Evolutionary conservation across 2,888 invertebrate species (phyloP).

Genomic region (Lepidonotus clava): DNA sequence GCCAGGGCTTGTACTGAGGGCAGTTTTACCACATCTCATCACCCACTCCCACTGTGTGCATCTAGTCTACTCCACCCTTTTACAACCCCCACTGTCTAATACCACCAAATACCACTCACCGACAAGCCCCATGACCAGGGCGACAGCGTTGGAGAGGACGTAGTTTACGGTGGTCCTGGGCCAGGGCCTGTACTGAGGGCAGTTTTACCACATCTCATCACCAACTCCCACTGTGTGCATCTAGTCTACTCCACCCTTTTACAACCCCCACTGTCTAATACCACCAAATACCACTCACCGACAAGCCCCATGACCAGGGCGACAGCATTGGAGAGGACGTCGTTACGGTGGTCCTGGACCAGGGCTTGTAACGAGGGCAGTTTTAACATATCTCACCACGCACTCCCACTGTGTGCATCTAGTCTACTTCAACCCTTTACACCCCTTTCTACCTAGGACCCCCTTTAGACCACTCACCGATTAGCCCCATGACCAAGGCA

Average conservation of each 20-base stretch:
- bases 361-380: conserved; percentile 79
- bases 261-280: no score
- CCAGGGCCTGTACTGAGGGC: conserved; percentile 78
- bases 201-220: conserved; percentile 73
- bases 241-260: no score
- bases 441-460: no score
- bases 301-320: conserved; percentile 81
- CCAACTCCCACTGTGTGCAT: conserved; percentile 73
- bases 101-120: no score
- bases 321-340: conserved; percentile 81
- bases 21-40: conserved; percentile 73
- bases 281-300: no score
- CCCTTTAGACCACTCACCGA: no score
- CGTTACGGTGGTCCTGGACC: conserved; percentile 82
- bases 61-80: no score
- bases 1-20: conserved; percentile 79
- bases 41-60: conserved; percentile 73
- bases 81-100: no score
- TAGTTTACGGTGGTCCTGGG: conserved; percentile 82
- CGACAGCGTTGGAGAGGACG: conserved; percentile 81
- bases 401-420: conserved; percentile 73
- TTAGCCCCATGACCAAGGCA: conserved; percentile 81
- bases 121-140: conserved; percentile 81
- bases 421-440: no score
- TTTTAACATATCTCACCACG: conserved; percentile 72